Base-by-base conservation (phyloP, 2,113 vertebrate species). In the Hemibagrus wyckioides region DNA sequence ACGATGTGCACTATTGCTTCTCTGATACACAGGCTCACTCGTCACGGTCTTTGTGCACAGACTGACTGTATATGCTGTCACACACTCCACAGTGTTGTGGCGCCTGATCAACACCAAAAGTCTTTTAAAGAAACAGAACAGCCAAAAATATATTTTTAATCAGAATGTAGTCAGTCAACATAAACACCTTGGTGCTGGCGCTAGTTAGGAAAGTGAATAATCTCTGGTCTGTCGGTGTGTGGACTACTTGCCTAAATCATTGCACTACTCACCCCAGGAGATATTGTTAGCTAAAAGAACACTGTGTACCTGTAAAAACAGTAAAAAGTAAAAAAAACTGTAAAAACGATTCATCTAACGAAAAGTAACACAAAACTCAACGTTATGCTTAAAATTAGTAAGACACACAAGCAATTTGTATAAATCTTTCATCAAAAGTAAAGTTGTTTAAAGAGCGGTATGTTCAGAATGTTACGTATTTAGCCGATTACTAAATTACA, bases 31-130 rank as follows among this genome's bases (percentile, higher is more conserved):
- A 44, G 52, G 25, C 73, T 86, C 54, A 25, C 85, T 69, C 30
- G 33, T 61, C 48, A 56, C 6, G 33, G 52, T 73, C 23, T 87
- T 36, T 87, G 65, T 84, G 81, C 81, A 79, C 30, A 76, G 67
- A 87, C 65, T 39, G 67, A 82, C 67, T 73, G 9, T 36, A 86
- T 33, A 86, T 84, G 56, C 87, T 83, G 82, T 90, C 86, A 69
- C 52, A 65, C 33, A 30, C 39, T 56, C 81, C 6, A 30, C 57
- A 57, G 57, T 48, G n/a, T 65, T 63, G n/a, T 59, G 59, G 61
- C 81, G 65, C 36, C 87, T 48, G 86, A 83, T 33, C 82, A 19
- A 48, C 44, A 44, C 28, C 63, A 50, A 52, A 67, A 33, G n/a
- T 19, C 79, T 39, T 57, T 80, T 36, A 80, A 39, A 57, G 30